Percentiles rank a stretch among this genome's conserved stretches.
These are phyloP conservation scores for Trachymyrmex cornetzi DNA, from an alignment of 1,140 invertebrate genomes.

Conservation along the genomic window DNA sequence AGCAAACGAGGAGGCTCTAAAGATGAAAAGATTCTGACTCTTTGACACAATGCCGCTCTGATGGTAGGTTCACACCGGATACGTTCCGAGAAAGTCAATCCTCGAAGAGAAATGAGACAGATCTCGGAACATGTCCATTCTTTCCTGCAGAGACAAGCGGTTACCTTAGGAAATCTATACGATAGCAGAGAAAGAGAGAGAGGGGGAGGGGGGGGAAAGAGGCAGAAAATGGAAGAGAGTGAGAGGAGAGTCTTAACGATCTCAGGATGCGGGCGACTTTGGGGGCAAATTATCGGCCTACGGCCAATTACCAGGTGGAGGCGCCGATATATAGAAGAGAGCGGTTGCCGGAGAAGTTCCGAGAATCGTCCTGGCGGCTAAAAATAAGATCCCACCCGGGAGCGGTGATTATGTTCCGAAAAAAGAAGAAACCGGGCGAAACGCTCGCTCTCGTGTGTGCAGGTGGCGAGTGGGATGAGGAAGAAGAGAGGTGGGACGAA, in stretches of 20 bases:
- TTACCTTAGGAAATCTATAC: slow-evolving; percentile 52
- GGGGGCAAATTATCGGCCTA: slow-evolving; percentile 82
- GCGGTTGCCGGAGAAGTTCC: slow-evolving; percentile 78
- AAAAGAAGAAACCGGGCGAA: slow-evolving; percentile 80
- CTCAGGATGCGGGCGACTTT: slow-evolving; percentile 72
- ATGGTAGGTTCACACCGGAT: slow-evolving; percentile 47
- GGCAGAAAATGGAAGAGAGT: slow-evolving; percentile 35
- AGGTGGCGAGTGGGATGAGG: slow-evolving; percentile 71
- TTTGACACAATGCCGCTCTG: slow-evolving; percentile 41
- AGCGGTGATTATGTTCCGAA: slow-evolving; percentile 84
- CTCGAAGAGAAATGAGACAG: slow-evolving; percentile 40
- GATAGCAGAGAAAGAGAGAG: not conserved
- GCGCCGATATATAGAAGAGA: slow-evolving; percentile 72
- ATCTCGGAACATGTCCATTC: slow-evolving; percentile 21
- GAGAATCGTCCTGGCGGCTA: slow-evolving; percentile 83
- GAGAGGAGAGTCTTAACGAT: slow-evolving; percentile 78
- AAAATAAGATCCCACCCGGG: slow-evolving; percentile 86
- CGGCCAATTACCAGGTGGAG: slow-evolving; percentile 82
- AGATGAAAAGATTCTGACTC: not conserved
- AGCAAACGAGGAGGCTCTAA: not conserved
- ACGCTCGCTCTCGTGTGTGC: slow-evolving; percentile 72
- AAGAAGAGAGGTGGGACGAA: slow-evolving; percentile 61
- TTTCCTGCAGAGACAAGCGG: not conserved
- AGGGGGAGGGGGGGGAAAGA: not conserved
- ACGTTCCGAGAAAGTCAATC: slow-evolving; percentile 59